A percentile compares a stretch with the other conserved stretches of the same genome.
Evolutionary conservation across 2,113 vertebrate species (phyloP).

Genomic region (Alligator mississippiensis): DNA sequence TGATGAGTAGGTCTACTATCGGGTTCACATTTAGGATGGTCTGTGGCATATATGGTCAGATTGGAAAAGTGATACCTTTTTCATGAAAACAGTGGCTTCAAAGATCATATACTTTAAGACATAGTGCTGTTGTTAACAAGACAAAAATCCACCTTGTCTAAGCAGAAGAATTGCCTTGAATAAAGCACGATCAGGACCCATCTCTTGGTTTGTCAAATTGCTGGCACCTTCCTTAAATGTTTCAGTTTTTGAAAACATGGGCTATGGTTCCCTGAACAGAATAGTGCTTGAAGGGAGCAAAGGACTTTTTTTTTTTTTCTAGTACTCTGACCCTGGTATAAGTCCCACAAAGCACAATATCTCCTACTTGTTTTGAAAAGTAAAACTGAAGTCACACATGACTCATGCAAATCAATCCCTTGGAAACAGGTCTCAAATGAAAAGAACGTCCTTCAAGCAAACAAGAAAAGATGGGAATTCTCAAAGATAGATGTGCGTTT

Average conservation of each 20-base stretch:
- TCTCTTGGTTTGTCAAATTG: background rate
- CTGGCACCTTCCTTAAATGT: background rate
- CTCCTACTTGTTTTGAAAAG: background rate
- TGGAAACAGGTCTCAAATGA: conserved; percentile 74
- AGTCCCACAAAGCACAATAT: background rate
- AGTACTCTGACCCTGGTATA: background rate
- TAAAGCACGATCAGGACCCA: background rate
- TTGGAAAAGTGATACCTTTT: background rate
- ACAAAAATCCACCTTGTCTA: background rate
- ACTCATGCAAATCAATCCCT: conserved; percentile 30
- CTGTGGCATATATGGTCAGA: background rate
- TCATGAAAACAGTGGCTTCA: background rate
- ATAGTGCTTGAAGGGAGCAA: background rate
- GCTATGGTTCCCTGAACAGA: background rate
- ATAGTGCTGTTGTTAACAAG: background rate
- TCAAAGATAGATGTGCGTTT: conserved; percentile 74
- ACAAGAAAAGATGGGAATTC: conserved; percentile 77
- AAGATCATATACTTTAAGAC: background rate
- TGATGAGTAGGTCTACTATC: background rate
- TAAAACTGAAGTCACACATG: background rate
- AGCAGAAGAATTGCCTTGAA: background rate
- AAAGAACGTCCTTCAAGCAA: conserved; percentile 70
- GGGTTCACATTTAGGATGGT: background rate
- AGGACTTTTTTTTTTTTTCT: background rate
- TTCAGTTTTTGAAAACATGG: too few relatives aligned